Base-by-base conservation (phyloP, 2,888 invertebrate species). In the Megalurothrips usitatus region DNA sequence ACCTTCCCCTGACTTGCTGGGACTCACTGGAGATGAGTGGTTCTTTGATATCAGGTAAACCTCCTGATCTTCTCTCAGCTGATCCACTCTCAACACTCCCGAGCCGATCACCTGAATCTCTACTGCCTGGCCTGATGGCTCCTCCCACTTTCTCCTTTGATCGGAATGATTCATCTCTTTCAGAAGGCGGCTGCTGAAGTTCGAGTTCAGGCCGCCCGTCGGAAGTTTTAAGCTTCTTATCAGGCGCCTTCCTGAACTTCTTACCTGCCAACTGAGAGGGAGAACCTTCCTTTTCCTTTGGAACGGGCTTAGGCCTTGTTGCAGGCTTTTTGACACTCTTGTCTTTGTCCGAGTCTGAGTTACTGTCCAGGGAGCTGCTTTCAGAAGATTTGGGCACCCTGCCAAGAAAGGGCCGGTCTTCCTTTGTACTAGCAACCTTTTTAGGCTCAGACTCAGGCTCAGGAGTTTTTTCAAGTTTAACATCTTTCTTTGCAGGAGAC, bases 191-290 rank as follows among this genome's bases (percentile, higher is more conserved):
- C 90, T 92, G 90, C 91, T 91, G 89, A 90, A 91, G 90, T 90
- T 91, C 89, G 88, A 89, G 90, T 90, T 91, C 92, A 91, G 91
- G 90, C 90, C 91, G 90, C 92, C 91, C 91, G 91, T 92, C 92
- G 92, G 92, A 92, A 92, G 92, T 92, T 92, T 92, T 93, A 92
- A 92, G 92, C 92, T 92, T 93, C 92, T 92, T 92, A 89, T 92
- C 92, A 87, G 92, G 92, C 90, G 92, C 90, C 91, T 91, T 92
- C 88, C 90, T 91, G 86, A 87, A 87, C 87, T 88, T 89, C 86
- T 88, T 88, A 85, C 87, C 87, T 84, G 86, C 85, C 84, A 83
- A 83, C 82, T 84, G 83, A 81, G 83, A 83, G 81, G 82, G 83
- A 78, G 84, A 84, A 82, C 83, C 83, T 81, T 83, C 83, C 79